Base-by-base conservation (phyloP, 2,113 vertebrate genomes). In the Etheostoma cragini region DNA sequence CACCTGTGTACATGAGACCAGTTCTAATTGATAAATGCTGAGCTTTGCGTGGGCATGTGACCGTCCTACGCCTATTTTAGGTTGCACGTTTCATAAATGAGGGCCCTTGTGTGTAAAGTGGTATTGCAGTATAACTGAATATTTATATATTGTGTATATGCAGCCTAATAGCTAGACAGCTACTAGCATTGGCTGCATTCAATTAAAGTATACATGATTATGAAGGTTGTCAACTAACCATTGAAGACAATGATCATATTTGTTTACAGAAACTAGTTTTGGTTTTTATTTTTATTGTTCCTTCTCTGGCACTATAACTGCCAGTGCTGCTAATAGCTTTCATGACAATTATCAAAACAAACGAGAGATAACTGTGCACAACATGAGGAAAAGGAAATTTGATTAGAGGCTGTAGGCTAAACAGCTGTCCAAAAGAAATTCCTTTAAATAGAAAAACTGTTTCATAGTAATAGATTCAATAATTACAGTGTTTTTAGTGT, bases 341-440 rank as follows among this genome's bases (percentile, higher is more conserved):
- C 62, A 80, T 64, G 58, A 76, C 78, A 75, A 81, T 78, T 76
- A 83, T 87, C 74, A 78, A 21, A 68, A 56, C 70, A 66, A 58
- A 80, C 22, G 52, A 78, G 70, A 38, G 6, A 66, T 66, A 87
- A 81, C 66, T 79, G 74, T 72, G 76, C 50, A 49, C 53, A 30
- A 85, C 62, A 60, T 42, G 38, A 42, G 38, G 38, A 42, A 75
- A 54, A 57, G 50, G 52, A 80, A 76, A 71, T 84, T 84, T 81
- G 67, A 79, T 76, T 73, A 76, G 69, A 80, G 42, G 72, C 85
- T 80, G 60, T 54, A 26, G 76, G 76, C 72, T 35, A 64, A 75
- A 80, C 82, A 82, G 72, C 72, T 63, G 65, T 58, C 61, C 61
- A 66, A 58, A 80, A 77, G n/a, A 77, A 76, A 83, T 84, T 80